phyloP scores from a whole-genome alignment of 2,888 invertebrate genomes.

The Sinhomidia bicolor region DNA sequence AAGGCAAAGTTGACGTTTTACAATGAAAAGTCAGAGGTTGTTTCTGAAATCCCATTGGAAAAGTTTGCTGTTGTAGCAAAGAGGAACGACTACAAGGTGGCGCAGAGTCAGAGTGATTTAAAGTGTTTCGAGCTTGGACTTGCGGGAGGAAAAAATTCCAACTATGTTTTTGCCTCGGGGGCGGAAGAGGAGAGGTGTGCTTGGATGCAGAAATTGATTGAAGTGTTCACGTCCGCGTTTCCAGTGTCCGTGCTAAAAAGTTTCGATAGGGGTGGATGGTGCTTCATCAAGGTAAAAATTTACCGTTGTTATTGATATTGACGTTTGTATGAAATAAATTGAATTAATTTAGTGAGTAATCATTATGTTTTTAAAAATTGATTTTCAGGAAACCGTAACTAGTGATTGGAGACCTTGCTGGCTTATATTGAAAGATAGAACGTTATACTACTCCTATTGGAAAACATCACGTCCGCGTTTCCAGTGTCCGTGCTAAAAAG shows the following conservation, averaged over 20 bases:
- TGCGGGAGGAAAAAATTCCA: slow-evolving; percentile 69
- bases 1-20: slow-evolving; percentile 88
- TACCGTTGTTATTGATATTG: background rate
- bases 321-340: no score
- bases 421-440: slow-evolving; percentile 88
- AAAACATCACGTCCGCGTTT: slow-evolving; percentile 86
- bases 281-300: slow-evolving; percentile 85
- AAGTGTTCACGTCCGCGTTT: slow-evolving; percentile 87
- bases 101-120: slow-evolving; percentile 84
- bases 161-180: slow-evolving; percentile 80
- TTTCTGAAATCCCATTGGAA: slow-evolving; percentile 88
- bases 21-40: slow-evolving; percentile 87
- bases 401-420: slow-evolving; percentile 89
- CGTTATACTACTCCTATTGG: slow-evolving; percentile 84
- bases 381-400: slow-evolving; percentile 78
- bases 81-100: slow-evolving; percentile 80
- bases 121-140: slow-evolving; percentile 85
- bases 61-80: slow-evolving; percentile 83
- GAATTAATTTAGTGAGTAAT: background rate
- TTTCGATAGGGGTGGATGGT: slow-evolving; percentile 90
- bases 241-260: slow-evolving; percentile 87
- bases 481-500: slow-evolving; percentile 87
- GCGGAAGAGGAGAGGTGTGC: slow-evolving; percentile 82
- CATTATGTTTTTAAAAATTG: background rate
- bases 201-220: slow-evolving; percentile 91